A percentile compares a stretch with the other conserved stretches of the same genome.
These are phyloP conservation scores for Eurystomus glaucurus DNA, from an alignment of 2,797 vertebrate genomes.

Conservation along the genomic window DNA sequence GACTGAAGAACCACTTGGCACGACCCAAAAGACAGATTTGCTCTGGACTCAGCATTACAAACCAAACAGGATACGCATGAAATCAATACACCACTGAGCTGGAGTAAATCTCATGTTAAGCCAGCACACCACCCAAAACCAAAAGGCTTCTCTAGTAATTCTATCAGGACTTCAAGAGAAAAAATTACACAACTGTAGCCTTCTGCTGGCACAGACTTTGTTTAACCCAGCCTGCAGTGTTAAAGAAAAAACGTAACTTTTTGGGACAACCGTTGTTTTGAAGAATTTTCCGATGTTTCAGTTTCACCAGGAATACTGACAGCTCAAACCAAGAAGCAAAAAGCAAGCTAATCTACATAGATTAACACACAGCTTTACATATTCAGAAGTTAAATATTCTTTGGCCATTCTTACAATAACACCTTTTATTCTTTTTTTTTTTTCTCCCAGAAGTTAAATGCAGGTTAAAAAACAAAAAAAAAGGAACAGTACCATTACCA, in stretches of 20 bases:
- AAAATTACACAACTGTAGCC: conserved; percentile 41
- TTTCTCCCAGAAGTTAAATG: neutral
- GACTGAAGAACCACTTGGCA: conserved; percentile 56
- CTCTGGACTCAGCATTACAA: conserved; percentile 55
- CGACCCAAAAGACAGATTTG: conserved; percentile 50
- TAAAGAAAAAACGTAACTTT: neutral
- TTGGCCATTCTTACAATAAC: neutral
- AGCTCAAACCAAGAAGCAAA: conserved; percentile 35
- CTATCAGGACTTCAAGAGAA: conserved; percentile 15
- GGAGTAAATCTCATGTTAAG: conserved; percentile 61
- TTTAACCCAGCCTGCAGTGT: conserved; percentile 25
- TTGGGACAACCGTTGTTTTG: neutral
- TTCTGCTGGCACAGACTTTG: conserved; percentile 53
- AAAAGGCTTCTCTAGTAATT: conserved; percentile 20
- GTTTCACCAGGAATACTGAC: conserved; percentile 37
- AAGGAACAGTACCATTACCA: neutral
- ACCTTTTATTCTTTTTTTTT: accelerated
- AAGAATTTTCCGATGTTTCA: conserved; percentile 30
- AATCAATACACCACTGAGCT: conserved; percentile 64
- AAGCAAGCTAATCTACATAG: neutral
- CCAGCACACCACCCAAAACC: conserved; percentile 35
- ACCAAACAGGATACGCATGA: conserved; percentile 70
- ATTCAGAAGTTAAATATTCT: neutral
- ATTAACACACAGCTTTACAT: neutral
- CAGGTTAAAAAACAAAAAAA: neutral